Conservation (phyloP, 1,140 invertebrate species). For the Drosophila equinoxialis region DNA sequence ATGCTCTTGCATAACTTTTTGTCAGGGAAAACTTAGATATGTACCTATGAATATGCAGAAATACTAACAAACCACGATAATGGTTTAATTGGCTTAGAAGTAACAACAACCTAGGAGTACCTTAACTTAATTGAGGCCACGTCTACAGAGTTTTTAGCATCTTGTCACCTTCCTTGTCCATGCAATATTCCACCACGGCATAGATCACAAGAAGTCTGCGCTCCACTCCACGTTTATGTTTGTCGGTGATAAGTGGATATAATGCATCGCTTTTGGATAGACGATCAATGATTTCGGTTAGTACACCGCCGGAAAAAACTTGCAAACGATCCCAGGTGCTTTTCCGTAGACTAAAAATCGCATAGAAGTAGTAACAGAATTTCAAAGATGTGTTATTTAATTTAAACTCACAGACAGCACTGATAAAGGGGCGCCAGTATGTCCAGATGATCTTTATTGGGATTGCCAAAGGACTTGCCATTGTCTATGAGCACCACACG, state of each 20-base stretch:
- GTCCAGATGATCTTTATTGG: slow-evolving; percentile 91
- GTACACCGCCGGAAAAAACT: slow-evolving; percentile 87
- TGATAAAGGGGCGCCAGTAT: slow-evolving; percentile 95
- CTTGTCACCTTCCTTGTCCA: slow-evolving; percentile 84
- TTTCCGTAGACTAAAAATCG: slow-evolving; percentile 86
- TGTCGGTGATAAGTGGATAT: slow-evolving; percentile 88
- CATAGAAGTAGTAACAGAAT: slow-evolving; percentile 22
- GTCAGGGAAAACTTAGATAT: background rate
- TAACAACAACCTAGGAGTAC: slow-evolving; percentile 38
- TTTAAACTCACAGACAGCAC: slow-evolving; percentile 91
- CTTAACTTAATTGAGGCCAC: background rate
- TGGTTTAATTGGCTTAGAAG: slow-evolving; percentile 32
- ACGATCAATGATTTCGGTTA: slow-evolving; percentile 85
- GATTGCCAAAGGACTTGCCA: slow-evolving; percentile 96
- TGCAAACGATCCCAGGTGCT: slow-evolving; percentile 88
- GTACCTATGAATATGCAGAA: background rate
- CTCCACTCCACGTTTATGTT: slow-evolving; percentile 91
- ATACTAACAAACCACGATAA: background rate
- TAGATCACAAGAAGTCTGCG: slow-evolving; percentile 89
- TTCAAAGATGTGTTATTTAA: slow-evolving; percentile 23
- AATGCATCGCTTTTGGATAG: slow-evolving; percentile 83
- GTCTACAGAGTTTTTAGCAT: slow-evolving; percentile 79
- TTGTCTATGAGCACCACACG: slow-evolving; percentile 94
- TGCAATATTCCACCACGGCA: slow-evolving; percentile 89
- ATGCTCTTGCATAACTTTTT: background rate